Conservation (phyloP, 2,113 vertebrate species). For the Microtus montanus region DNA sequence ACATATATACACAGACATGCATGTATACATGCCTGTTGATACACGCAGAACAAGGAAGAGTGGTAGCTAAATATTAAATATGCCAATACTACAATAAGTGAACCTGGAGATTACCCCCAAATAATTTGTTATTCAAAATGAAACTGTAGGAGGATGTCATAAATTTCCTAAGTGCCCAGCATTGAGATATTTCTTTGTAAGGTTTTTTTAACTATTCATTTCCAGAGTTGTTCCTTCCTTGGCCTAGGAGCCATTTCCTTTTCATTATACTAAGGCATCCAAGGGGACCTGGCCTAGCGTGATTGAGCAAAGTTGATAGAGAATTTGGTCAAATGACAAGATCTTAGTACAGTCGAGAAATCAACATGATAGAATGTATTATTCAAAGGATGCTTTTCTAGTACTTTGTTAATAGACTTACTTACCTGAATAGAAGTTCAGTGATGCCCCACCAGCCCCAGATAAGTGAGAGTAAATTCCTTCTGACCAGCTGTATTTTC, state of each 20-base stretch:
- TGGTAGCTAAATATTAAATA: not conserved
- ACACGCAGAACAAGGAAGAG: not conserved
- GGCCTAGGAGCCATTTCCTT: not conserved
- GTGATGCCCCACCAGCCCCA: not conserved
- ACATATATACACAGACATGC: not conserved
- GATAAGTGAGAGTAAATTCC: not conserved
- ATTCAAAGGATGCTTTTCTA: not conserved
- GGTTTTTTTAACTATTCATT: not conserved
- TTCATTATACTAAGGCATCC: not conserved
- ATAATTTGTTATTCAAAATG: conserved; percentile 1
- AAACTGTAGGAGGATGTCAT: not conserved
- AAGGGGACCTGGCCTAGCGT: not conserved
- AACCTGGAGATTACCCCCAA: not conserved
- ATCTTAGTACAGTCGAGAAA: not conserved
- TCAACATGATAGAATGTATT: not conserved
- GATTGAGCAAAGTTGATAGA: not conserved
- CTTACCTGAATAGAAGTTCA: not conserved
- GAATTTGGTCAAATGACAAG: not conserved
- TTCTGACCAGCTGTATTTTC: not conserved
- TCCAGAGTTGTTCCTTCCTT: not conserved
- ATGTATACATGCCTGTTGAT: too few relatives aligned
- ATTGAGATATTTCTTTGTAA: not conserved
- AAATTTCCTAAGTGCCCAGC: not conserved
- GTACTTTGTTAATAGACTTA: not conserved
- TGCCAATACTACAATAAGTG: not conserved